These are phyloP conservation scores for Arvicanthis niloticus DNA, from an alignment of 2,113 vertebrate species.

Conservation along the genomic window DNA sequence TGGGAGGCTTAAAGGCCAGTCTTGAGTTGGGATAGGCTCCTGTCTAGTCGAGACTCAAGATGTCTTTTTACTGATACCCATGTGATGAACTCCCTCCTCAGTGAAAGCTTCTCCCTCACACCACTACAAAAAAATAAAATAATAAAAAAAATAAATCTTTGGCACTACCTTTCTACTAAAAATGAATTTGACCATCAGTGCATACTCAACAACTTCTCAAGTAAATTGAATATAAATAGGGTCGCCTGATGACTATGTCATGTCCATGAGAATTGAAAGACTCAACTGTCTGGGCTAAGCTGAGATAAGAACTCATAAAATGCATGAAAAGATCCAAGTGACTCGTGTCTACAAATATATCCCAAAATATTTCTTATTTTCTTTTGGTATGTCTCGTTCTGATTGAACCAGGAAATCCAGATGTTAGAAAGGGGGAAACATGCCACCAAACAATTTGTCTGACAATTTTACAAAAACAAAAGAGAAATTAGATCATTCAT, in stretches of 20 bases:
- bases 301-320: constrained; percentile 77
- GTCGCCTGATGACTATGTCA: constrained; percentile 52
- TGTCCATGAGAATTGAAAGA: constrained; percentile 61
- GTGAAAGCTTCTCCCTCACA: neutral
- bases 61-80: neutral
- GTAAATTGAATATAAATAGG: constrained; percentile 1
- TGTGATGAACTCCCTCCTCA: neutral
- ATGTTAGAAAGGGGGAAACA: constrained; percentile 69
- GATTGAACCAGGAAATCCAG: constrained; percentile 74
- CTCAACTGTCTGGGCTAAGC: constrained; percentile 39
- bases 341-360: constrained; percentile 79
- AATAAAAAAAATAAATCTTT: neutral
- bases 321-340: constrained; percentile 73
- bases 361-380: constrained; percentile 76
- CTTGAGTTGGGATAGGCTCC: neutral
- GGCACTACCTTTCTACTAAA: neutral
- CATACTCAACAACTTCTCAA: constrained; percentile 31
- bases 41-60: neutral
- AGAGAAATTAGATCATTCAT: constrained; percentile 81
- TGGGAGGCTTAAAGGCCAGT: neutral
- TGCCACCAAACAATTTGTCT: constrained; percentile 73
- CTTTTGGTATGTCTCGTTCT: constrained; percentile 80
- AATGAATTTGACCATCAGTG: neutral
- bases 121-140: neutral
- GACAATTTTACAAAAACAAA: constrained; percentile 79